Percentiles rank a stretch among this genome's conserved stretches.
phyloP scores from a whole-genome alignment of 2,888 invertebrate species.

The Myopa testacea region DNA sequence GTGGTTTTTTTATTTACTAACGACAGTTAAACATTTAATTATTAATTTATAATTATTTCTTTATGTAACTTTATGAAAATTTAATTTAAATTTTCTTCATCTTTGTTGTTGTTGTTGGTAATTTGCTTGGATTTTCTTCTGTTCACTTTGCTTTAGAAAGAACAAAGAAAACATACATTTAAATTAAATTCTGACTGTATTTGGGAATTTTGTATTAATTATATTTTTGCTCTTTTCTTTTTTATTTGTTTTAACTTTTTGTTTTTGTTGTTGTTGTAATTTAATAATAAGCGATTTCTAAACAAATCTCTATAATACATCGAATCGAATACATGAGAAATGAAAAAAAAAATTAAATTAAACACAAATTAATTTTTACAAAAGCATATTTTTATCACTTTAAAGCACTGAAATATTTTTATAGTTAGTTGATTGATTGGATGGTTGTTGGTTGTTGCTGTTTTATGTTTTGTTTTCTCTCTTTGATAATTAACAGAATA shows the following conservation, averaged over 20 bases:
- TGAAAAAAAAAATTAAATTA: constrained; percentile 24
- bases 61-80: background rate
- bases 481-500: constrained; percentile 19
- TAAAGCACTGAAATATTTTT: too few species aligned
- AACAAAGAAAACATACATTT: background rate
- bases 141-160: background rate
- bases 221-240: too few species aligned
- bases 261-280: constrained; percentile 22
- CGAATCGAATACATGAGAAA: constrained; percentile 12
- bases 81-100: background rate
- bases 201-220: too few species aligned
- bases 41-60: background rate
- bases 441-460: too few species aligned
- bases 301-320: background rate
- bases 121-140: constrained; percentile 3
- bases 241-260: background rate
- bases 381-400: background rate
- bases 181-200: background rate
- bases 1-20: background rate
- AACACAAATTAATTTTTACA: constrained; percentile 28
- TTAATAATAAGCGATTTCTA: constrained; percentile 36
- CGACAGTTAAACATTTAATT: background rate
- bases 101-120: background rate
- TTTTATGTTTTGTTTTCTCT: too few species aligned
- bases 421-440: too few species aligned